Evolutionary conservation across 2,113 vertebrate species (phyloP).

Genomic region (Blennius ocellaris): DNA sequence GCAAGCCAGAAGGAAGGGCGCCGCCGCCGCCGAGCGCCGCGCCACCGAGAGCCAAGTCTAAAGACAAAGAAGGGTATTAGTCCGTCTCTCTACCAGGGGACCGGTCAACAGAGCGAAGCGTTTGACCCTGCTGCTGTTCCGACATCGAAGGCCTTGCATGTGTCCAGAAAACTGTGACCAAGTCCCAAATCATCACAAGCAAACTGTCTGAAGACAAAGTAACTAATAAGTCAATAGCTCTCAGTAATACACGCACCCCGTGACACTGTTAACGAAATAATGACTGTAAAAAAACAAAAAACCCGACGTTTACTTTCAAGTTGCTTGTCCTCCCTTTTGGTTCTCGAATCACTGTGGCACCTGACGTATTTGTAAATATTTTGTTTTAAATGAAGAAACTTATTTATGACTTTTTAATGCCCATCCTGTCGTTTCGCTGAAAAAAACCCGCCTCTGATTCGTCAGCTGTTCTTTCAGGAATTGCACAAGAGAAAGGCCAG

Average conservation of each 20-base stretch:
- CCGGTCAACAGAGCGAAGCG: constrained; percentile 13
- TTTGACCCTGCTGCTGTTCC: constrained; percentile 57
- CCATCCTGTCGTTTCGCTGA: constrained; percentile 41
- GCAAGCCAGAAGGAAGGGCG: constrained; percentile 46
- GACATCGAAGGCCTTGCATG: constrained; percentile 59
- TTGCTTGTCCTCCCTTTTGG: constrained; percentile 47
- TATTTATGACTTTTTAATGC: constrained; percentile 75
- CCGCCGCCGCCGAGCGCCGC: constrained; percentile 30
- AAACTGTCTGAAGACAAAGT: constrained; percentile 30
- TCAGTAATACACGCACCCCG: constrained; percentile 49
- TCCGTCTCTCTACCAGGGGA: neutral
- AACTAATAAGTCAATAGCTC: constrained; percentile 26
- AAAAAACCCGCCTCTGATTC: constrained; percentile 46
- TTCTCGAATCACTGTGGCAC: constrained; percentile 72
- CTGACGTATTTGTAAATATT: constrained; percentile 69
- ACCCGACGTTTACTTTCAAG: constrained; percentile 51
- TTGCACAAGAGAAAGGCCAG: constrained; percentile 42
- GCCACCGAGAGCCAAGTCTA: constrained; percentile 75
- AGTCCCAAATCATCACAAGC: constrained; percentile 44
- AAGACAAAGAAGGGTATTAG: constrained; percentile 73
- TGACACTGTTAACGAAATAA: constrained; percentile 56
- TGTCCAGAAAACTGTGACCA: constrained; percentile 66
- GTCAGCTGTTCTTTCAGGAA: constrained; percentile 49
- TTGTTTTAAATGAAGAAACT: constrained; percentile 65
- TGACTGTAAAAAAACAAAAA: constrained; percentile 61